Conservation (phyloP, 2,113 vertebrate genomes). For the Spea multiplicata region DNA sequence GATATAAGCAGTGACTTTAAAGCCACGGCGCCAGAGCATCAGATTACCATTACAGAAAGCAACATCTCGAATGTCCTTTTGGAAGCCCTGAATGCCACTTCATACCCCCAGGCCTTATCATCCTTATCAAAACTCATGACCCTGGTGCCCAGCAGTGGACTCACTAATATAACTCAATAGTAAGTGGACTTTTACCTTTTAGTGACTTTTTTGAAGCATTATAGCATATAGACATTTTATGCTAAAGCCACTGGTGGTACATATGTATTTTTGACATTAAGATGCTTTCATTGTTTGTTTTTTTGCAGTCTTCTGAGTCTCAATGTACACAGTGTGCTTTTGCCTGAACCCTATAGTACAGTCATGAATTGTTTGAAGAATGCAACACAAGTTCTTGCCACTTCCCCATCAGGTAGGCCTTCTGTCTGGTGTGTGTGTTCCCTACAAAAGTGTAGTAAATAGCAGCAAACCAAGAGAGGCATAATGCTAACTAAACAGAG, state of each 20-base stretch:
- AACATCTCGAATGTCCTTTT: conserved; percentile 6
- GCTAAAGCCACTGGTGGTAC: background rate
- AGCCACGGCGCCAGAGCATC: background rate
- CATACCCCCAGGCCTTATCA: conserved; percentile 19
- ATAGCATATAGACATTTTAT: background rate
- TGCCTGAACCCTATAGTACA: conserved; percentile 57
- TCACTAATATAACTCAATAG: background rate
- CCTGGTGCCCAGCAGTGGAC: background rate
- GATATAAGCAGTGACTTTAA: background rate
- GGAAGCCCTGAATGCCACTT: conserved; percentile 12
- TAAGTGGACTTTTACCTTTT: conserved; percentile 5
- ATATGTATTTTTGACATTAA: background rate
- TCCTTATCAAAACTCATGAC: background rate
- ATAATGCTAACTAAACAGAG: no score
- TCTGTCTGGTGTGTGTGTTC: background rate
- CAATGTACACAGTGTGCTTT: conserved; percentile 59
- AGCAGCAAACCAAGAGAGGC: conserved; percentile 14
- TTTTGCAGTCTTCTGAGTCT: conserved; percentile 65
- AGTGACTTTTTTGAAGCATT: background rate
- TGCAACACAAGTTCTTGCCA: conserved; percentile 50
- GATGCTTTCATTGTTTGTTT: conserved; percentile 17
- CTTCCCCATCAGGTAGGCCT: conserved; percentile 61
- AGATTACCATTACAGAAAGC: background rate
- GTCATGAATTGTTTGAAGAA: conserved; percentile 69
- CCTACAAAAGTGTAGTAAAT: conserved; percentile 22